Evolutionary conservation across 2,797 vertebrate genomes (phyloP).

Genomic region (Micrastur ruficollis): DNA sequence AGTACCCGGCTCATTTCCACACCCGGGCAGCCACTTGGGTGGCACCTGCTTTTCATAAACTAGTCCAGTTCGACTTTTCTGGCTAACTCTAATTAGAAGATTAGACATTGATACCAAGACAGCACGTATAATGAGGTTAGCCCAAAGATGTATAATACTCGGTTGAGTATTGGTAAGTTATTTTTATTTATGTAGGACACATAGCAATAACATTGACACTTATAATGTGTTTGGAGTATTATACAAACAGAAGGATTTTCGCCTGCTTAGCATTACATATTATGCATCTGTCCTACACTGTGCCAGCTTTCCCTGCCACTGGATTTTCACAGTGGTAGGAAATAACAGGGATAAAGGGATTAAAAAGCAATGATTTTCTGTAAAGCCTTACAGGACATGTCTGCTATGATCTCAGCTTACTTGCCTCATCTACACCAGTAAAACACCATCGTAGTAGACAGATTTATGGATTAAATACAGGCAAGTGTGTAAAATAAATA

Average conservation of each 20-base stretch:
- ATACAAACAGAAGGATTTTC: constrained; percentile 41
- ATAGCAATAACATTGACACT: neutral
- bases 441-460: neutral
- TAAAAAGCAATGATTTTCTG: constrained; percentile 64
- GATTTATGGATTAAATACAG: constrained; percentile 43
- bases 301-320: constrained; percentile 19
- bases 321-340: constrained; percentile 52
- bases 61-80: neutral
- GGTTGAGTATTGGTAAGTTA: neutral
- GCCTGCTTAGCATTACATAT: constrained; percentile 32
- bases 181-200: constrained; percentile 16
- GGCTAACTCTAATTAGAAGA: neutral
- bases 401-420: constrained; percentile 61
- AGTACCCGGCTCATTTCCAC: neutral
- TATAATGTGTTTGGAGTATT: constrained; percentile 18
- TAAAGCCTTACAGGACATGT: constrained; percentile 54
- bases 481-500: constrained; percentile 53
- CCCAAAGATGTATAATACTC: neutral
- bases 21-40: neutral
- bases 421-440: constrained; percentile 32
- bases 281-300: constrained; percentile 31
- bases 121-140: neutral
- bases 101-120: neutral
- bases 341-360: constrained; percentile 62
- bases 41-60: neutral